phyloP scores from a whole-genome alignment of 2,113 vertebrate genomes.

The Pollimyrus isidori region DNA sequence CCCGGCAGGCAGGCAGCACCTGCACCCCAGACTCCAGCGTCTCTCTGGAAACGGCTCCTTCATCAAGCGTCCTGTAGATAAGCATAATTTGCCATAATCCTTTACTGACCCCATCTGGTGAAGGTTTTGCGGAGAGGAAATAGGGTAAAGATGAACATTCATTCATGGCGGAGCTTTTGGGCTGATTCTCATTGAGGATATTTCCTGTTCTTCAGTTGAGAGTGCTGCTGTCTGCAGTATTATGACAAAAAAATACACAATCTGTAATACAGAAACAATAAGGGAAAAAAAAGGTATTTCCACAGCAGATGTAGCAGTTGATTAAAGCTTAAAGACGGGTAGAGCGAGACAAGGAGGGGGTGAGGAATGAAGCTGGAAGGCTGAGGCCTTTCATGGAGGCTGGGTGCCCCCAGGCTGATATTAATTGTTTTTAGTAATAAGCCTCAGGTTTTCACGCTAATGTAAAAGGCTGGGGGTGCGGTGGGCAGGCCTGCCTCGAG shows the following conservation, averaged over 20 bases:
- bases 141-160: neutral
- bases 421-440: constrained; percentile 3
- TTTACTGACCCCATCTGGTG: constrained; percentile 55
- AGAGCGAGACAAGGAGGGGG: neutral
- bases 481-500: neutral
- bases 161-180: neutral
- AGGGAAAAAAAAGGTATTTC: neutral
- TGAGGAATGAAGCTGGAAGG: neutral
- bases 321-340: neutral
- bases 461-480: neutral
- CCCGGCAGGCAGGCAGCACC: constrained; percentile 19
- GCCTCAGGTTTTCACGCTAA: neutral
- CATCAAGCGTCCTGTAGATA: constrained; percentile 20
- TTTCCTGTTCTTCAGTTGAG: neutral
- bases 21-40: constrained; percentile 18
- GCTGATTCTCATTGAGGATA: neutral
- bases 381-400: neutral
- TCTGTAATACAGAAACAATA: neutral
- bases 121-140: constrained; percentile 42
- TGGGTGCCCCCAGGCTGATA: neutral
- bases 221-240: neutral
- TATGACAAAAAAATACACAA: neutral
- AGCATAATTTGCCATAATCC: constrained; percentile 32
- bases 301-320: neutral
- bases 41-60: constrained; percentile 32